Evolutionary conservation across 2,797 vertebrate species (phyloP).

Genomic region (Huso huso): DNA sequence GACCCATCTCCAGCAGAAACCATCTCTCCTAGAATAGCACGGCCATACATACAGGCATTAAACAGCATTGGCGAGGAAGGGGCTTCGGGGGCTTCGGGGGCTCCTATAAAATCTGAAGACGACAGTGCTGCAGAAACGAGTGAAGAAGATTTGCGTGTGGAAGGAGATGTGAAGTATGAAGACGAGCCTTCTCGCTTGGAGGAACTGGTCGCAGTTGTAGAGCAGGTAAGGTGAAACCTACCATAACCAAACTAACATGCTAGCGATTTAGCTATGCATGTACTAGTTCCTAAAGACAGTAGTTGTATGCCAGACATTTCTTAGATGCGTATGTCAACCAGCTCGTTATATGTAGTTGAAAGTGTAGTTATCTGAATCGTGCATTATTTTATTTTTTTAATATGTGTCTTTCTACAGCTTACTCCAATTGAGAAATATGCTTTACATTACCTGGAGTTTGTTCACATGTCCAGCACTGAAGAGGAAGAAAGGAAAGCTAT

Average conservation of each 20-base stretch:
- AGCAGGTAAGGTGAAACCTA: constrained; percentile 64
- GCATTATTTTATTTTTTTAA: not conserved
- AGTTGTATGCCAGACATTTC: not conserved
- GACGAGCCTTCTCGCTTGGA: constrained; percentile 67
- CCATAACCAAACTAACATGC: not conserved
- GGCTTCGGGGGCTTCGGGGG: constrained; percentile 24
- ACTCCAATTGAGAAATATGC: constrained; percentile 90
- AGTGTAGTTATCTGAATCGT: not conserved
- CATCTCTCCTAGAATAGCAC: constrained; percentile 86
- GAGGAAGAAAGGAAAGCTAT: constrained; percentile 58
- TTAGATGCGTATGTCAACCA: not conserved
- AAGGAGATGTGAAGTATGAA: constrained; percentile 36
- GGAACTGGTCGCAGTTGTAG: constrained; percentile 77
- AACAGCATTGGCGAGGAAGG: constrained; percentile 73
- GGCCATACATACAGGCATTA: constrained; percentile 92
- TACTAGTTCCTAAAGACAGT: not conserved
- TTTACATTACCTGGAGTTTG: constrained; percentile 82
- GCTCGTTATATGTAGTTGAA: no score
- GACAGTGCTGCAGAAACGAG: constrained; percentile 20
- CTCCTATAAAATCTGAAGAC: constrained; percentile 24
- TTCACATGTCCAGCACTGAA: constrained; percentile 59
- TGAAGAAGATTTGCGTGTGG: constrained; percentile 35
- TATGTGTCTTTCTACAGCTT: constrained; percentile 52
- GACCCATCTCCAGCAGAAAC: constrained; percentile 85
- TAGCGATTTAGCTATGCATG: not conserved